Evolutionary conservation across 1,140 invertebrate species (phyloP), one percentile per base, ranked within the genome.

Genomic region (Pentalonia nigronervosa): DNA sequence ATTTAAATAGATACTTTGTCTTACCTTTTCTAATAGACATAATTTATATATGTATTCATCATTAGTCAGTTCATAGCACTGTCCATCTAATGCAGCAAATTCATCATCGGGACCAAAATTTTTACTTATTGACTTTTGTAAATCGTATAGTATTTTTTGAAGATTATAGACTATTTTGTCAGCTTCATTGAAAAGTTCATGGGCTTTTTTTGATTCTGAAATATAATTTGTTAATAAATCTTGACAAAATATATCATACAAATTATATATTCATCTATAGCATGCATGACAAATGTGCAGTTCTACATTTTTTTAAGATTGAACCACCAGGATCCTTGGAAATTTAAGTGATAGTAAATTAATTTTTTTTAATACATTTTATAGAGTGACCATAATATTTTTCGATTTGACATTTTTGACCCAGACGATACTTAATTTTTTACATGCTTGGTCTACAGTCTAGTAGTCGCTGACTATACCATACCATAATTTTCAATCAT

Each of bases 41-140:
- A 99, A 95, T 94, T 97, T 98, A 95, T 99, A 99, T 21, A 97
- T 96, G 95, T 99, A 99, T 95, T 99, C 99, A 89, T 98, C 96
- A 94, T 99, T 99, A 76, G 97, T 96, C 95, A 96, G 98, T 94
- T 99, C 98, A 94, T 98, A 99, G 95, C 99, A 99, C 94, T 99
- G 96, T 9, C 97, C 98, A 95, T 98, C 97, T 9, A 99, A 95
- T 11, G 97, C 95, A 1, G 98, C 97, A 96, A 97, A 99, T 95
- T 99, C 98, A 94, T 98, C 97, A 88, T 99, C 97, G 0, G 96
- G 95, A 2, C 99, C 99, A 95, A 98, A 99, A 95, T 99, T 99
- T 94, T 97, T 97, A 36, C 97, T 96, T 21, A 98, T 95, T 94
- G 97, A 97, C 83, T 97, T 96, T 94, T 98, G 96, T 14, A 98